Percentiles rank a stretch among this genome's conserved stretches.
phyloP scores from a whole-genome alignment of 2,113 vertebrate species.

The cat (Felis catus) region F.catus_Fca126_mat1.0 CM031415.1:114982001-114982500 shows the following conservation, averaged over 20 bases:
- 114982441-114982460: background rate
- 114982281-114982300: no score
- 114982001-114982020: background rate
- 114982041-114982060: background rate
- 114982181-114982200: no score
- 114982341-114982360: no score
- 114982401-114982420: background rate
- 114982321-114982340: no score
- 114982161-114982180: no score
- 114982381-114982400: background rate
- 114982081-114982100: background rate
- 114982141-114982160: no score
- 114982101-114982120: background rate
- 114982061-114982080: background rate
- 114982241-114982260: no score
- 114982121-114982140: no score
- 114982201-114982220: no score
- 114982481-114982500: background rate
- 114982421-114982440: background rate
- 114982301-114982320: no score
- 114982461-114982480: background rate
- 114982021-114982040: background rate
- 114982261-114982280: no score
- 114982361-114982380: background rate
- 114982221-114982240: no score